These are phyloP conservation scores for Phylloscopus trochiloides DNA, from an alignment of 2,113 vertebrate species.

Conservation along the genomic window DNA sequence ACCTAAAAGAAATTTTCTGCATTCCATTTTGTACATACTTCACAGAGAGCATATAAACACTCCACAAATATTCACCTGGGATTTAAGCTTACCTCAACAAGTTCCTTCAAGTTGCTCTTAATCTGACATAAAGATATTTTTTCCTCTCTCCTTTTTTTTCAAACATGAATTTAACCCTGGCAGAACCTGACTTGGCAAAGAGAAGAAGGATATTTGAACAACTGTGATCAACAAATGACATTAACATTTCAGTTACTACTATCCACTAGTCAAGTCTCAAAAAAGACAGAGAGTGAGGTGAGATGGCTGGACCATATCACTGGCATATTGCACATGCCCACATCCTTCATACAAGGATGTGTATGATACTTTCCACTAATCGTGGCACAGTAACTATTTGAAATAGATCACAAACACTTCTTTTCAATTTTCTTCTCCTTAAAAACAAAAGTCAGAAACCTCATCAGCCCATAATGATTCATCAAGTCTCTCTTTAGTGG, in stretches of 20 bases:
- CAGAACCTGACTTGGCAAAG: not conserved
- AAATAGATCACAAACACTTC: not conserved
- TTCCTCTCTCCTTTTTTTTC: not conserved
- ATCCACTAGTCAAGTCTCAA: not conserved
- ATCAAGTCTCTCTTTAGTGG: not conserved
- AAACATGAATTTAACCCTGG: not conserved
- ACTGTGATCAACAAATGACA: not conserved
- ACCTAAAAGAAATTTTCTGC: not conserved
- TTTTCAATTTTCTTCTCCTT: not conserved
- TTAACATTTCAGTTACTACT: not conserved
- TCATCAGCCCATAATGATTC: not conserved
- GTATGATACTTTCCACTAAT: not conserved
- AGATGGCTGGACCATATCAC: not conserved
- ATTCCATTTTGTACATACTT: not conserved
- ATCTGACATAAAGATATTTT: not conserved
- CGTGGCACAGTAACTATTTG: not conserved
- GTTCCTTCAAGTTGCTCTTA: not conserved
- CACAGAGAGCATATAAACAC: not conserved
- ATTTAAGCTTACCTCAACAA: not conserved
- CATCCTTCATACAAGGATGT: not conserved
- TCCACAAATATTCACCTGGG: not conserved
- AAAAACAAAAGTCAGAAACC: not conserved
- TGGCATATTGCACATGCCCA: not conserved
- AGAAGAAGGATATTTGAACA: not conserved
- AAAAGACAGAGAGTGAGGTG: not conserved